Base-by-base conservation (phyloP, 37 sponge, comb jelly and placozoan species). In the Spongia lamella region DNA sequence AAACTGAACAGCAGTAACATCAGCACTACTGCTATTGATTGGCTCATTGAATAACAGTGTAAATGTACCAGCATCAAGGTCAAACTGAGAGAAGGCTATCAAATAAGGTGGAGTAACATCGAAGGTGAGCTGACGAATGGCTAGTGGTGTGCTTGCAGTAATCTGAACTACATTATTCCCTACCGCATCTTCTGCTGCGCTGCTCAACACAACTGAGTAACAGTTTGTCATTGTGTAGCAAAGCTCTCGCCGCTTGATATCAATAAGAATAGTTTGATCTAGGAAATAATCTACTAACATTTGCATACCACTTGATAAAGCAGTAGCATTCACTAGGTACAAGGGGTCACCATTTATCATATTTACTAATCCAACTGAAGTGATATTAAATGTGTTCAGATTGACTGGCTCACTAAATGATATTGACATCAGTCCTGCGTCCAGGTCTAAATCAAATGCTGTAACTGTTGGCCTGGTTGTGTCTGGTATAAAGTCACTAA, bases 71-170 rank as follows among this genome's bases (percentile, higher is more conserved):
- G 61, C 39, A 27, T 80, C 40, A 9, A 80, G 43, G 33, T 80
- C 80, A 59, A 80, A 78, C 1, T 38, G n/a, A 24, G 72, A 53
- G 31, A 70, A 70, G 9, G 71, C 15, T 26, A 60, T 29, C 7
- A 80, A 38, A 34, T 52, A 29, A 31, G 80, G 80, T 30, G 80
- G 71, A 24, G 80, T 80, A 6, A 80, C 80, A 67, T 80, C 80
- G 22, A 16, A 36, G 5, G 38, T 19, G 9, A 80, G 43, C 21
- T n/a, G 15, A 19, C 9, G 15, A 1, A 70, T 72, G 49, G 59
- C 52, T 14, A 80, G 27, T 21, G 62, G 30, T 55, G 56, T 54
- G 4, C 7, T 13, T 9, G 7, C 57, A 21, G 53, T 7, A 11
- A 37, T 5, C 6, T 35, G 58, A 6, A 72, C 19, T 17, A 22